A percentile compares a stretch with the other conserved stretches of the same genome.
These are phyloP conservation scores for Pelochelys cantorii DNA, from an alignment of 2,797 vertebrate species.

Conservation along the genomic window DNA sequence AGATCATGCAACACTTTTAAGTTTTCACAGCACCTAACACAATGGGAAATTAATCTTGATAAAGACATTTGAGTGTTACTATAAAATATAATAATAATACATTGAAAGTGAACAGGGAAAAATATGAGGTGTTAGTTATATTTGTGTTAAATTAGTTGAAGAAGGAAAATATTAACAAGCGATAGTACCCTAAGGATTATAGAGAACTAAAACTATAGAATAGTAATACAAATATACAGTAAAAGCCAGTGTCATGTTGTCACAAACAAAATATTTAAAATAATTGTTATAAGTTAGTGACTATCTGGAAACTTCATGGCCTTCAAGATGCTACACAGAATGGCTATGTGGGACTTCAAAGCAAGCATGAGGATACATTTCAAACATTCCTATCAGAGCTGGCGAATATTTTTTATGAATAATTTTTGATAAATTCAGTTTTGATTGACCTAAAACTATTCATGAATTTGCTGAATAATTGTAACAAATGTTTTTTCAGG, in stretches of 20 bases:
- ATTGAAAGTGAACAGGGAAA: constrained; percentile 12
- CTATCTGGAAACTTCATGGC: background rate
- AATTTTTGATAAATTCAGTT: background rate
- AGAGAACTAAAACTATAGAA: constrained; percentile 16
- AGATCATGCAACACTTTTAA: background rate
- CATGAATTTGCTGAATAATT: background rate
- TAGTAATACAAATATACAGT: constrained; percentile 32
- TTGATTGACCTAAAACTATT: background rate
- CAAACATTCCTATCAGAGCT: background rate
- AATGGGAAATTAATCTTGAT: constrained; percentile 5
- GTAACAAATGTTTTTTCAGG: background rate
- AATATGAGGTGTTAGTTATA: background rate
- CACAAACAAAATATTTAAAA: background rate
- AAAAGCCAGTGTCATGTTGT: background rate
- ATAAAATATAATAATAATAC: background rate
- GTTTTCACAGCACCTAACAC: constrained; percentile 30
- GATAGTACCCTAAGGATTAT: background rate
- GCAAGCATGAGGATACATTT: background rate
- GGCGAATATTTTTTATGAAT: background rate
- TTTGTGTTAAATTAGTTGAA: constrained; percentile 2
- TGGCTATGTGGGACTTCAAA: background rate
- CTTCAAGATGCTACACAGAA: background rate
- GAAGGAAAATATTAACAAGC: background rate
- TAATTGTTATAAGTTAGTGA: background rate
- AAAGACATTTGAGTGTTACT: constrained; percentile 1